Percentiles rank a stretch among this genome's conserved stretches.
Evolutionary conservation across 2,888 invertebrate genomes (phyloP).

Genomic region (Nyleta sp.): DNA sequence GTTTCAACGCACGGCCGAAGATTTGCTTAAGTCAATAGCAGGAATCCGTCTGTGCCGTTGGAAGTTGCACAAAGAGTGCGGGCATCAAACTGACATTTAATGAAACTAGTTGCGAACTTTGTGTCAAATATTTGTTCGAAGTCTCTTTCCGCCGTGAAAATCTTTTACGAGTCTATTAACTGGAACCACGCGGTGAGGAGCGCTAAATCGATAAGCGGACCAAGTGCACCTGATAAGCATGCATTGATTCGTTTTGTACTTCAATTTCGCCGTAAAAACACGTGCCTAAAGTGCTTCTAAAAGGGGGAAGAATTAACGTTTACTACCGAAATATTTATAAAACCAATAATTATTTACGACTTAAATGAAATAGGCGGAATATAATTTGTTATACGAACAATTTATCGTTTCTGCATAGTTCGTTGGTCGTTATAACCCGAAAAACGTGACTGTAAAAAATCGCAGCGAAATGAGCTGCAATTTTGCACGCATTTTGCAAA

Average conservation of each 20-base stretch:
- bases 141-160: constrained; percentile 27
- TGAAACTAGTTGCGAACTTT: constrained; percentile 39
- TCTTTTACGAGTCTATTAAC: constrained; percentile 31
- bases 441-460: too few species aligned
- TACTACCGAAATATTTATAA: too few species aligned
- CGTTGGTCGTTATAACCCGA: too few species aligned
- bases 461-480: too few species aligned
- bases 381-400: too few species aligned
- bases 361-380: too few species aligned
- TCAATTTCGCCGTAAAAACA: background rate
- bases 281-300: constrained; percentile 7
- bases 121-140: constrained; percentile 35
- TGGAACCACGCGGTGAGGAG: background rate
- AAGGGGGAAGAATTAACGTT: too few species aligned
- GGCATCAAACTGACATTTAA: constrained; percentile 13
- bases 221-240: background rate
- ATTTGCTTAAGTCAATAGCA: constrained; percentile 18
- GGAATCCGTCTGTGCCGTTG: constrained; percentile 1
- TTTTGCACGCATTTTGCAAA: too few species aligned
- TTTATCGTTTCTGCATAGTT: too few species aligned
- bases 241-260: constrained; percentile 14
- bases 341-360: too few species aligned
- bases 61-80: constrained; percentile 17
- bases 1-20: too few species aligned
- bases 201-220: constrained; percentile 16